phyloP scores from a whole-genome alignment of 2,113 vertebrate species.

The Atractosteus spatula region DNA sequence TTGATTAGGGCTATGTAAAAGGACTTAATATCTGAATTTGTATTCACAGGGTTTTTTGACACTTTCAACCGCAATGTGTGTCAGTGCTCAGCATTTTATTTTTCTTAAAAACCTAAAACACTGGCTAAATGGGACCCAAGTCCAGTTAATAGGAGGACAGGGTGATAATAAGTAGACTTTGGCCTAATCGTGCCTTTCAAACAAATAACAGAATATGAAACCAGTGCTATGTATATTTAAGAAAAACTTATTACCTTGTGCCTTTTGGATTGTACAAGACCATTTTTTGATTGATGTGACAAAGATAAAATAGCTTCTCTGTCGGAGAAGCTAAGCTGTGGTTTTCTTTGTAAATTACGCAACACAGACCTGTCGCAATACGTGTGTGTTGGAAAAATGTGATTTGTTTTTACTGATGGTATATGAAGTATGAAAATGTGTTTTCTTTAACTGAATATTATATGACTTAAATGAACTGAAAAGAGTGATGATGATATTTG shows the following conservation, averaged over 20 bases:
- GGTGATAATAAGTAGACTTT: slow-evolving; percentile 40
- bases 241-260: not conserved
- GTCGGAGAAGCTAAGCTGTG: slow-evolving; percentile 33
- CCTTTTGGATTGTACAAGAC: slow-evolving; percentile 29
- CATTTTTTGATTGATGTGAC: slow-evolving; percentile 54
- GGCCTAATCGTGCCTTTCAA: slow-evolving; percentile 19
- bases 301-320: slow-evolving; percentile 2
- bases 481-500: too few relatives aligned
- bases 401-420: too few relatives aligned
- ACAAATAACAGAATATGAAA: slow-evolving; percentile 13
- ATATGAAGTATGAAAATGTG: too few relatives aligned
- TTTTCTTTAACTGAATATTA: too few relatives aligned
- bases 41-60: not conserved
- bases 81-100: not conserved
- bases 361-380: not conserved
- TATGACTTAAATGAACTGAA: too few relatives aligned
- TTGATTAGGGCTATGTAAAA: not conserved
- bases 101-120: slow-evolving; percentile 17
- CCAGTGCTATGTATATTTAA: slow-evolving; percentile 12
- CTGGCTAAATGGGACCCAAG: slow-evolving; percentile 39
- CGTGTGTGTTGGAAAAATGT: not conserved
- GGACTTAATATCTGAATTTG: not conserved
- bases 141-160: slow-evolving; percentile 37
- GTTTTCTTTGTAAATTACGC: slow-evolving; percentile 36
- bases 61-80: slow-evolving; percentile 12